Evolutionary conservation across 2,113 vertebrate species (phyloP).

Genomic region (Danio rerio): GRCz12tu NC_133192.1:55045001-55045500

Average conservation of each 20-base stretch:
- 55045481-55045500: no score
- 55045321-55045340: no score
- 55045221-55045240: no score
- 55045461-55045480: no score
- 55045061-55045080: slow-evolving; percentile 32
- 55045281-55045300: neutral
- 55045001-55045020: slow-evolving; percentile 79
- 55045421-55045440: no score
- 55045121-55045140: neutral
- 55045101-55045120: neutral
- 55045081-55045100: slow-evolving; percentile 42
- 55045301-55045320: no score
- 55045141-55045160: neutral
- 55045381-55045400: no score
- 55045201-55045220: neutral
- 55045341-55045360: no score
- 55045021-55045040: slow-evolving; percentile 60
- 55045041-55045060: slow-evolving; percentile 64
- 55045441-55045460: no score
- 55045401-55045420: no score
- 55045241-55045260: neutral
- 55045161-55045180: neutral
- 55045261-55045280: neutral
- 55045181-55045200: neutral
- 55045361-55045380: no score